These are phyloP conservation scores for Hymenochirus boettgeri DNA, from an alignment of 2,113 vertebrate species.

Conservation along the genomic window DNA sequence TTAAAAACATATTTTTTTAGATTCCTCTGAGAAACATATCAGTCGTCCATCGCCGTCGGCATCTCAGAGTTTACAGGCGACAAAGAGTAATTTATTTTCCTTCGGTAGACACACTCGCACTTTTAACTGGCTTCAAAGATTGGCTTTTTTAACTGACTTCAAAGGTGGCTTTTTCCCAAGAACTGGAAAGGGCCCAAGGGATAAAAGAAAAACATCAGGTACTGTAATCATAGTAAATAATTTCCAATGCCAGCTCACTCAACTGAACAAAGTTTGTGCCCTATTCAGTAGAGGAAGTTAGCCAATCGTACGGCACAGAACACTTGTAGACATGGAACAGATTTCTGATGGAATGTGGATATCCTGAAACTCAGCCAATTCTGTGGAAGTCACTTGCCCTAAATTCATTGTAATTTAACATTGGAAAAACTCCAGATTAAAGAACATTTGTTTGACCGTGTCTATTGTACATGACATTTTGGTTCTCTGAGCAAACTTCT, in stretches of 20 bases:
- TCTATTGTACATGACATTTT: no score
- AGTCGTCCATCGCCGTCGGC: neutral
- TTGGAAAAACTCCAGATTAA: no score
- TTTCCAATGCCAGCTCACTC: neutral
- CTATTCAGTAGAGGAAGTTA: slow-evolving; percentile 14
- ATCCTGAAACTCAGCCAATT: no score
- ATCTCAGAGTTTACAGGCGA: neutral
- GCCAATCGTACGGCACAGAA: slow-evolving; percentile 1
- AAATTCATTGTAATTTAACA: no score
- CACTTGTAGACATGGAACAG: slow-evolving; percentile 6
- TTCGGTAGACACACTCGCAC: slow-evolving; percentile 1
- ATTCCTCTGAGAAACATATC: neutral
- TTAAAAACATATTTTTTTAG: neutral
- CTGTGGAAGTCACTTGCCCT: no score
- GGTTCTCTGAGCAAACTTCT: no score
- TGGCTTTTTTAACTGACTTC: neutral
- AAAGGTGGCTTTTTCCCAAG: slow-evolving; percentile 18
- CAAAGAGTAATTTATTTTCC: neutral
- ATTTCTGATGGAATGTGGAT: no score
- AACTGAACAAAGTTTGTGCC: slow-evolving; percentile 4
- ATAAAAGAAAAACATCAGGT: neutral
- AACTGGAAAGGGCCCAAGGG: slow-evolving; percentile 10
- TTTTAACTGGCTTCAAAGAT: neutral
- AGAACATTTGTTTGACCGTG: no score
- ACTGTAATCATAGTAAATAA: slow-evolving; percentile 3